These are phyloP conservation scores for Scartelaos histophorus DNA, from an alignment of 2,113 vertebrate genomes.

Conservation along the genomic window DNA sequence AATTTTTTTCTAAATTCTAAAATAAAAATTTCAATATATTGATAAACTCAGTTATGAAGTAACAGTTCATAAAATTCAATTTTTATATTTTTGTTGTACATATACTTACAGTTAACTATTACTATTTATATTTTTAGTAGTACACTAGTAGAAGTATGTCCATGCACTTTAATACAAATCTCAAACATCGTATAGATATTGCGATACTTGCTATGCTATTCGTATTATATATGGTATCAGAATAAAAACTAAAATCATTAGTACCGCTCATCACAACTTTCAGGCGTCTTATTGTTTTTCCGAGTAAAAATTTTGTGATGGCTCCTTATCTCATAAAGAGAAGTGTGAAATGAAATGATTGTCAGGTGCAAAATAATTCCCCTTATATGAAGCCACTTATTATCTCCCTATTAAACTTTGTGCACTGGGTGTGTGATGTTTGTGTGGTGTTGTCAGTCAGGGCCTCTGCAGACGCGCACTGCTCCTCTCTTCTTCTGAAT, in stretches of 20 bases:
- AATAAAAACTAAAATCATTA: not conserved
- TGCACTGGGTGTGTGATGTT: not conserved
- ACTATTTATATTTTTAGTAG: no score
- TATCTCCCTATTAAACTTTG: not conserved
- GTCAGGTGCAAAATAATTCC: not conserved
- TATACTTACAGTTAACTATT: no score
- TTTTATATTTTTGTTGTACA: no score
- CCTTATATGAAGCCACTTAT: no score
- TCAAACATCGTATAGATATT: no score
- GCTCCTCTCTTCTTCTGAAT: constrained; percentile 72
- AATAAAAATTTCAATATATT: no score
- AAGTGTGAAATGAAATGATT: not conserved
- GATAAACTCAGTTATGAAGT: no score
- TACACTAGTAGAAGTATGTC: not conserved
- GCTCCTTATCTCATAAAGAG: not conserved
- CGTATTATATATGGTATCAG: no score
- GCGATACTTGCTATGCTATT: no score
- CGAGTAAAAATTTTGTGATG: not conserved
- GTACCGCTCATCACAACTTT: not conserved
- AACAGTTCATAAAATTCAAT: no score
- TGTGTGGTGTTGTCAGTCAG: constrained; percentile 43
- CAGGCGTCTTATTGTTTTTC: not conserved
- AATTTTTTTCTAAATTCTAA: no score
- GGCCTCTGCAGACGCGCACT: constrained; percentile 49
- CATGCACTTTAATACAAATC: not conserved